phyloP scores from a whole-genome alignment of 2,888 invertebrate genomes.

The Aporophyla lueneburgensis region DNA sequence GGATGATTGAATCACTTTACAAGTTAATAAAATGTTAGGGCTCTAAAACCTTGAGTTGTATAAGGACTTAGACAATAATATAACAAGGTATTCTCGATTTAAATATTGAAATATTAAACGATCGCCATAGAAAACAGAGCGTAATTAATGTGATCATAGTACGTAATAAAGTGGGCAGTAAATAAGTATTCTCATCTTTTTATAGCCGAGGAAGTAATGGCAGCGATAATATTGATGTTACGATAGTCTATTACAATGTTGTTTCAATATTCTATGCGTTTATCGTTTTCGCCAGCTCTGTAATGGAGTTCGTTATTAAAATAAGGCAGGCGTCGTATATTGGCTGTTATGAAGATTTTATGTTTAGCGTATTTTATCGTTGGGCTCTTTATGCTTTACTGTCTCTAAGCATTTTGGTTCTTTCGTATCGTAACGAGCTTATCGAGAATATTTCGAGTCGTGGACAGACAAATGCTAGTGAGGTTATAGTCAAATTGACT shows the following conservation, averaged over 20 bases:
- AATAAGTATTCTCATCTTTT: constrained; percentile 81
- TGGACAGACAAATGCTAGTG: not conserved
- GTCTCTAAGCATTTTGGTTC: not conserved
- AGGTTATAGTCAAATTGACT: not conserved
- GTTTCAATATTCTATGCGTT: constrained; percentile 75
- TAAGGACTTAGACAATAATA: constrained; percentile 44
- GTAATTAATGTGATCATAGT: constrained; percentile 80
- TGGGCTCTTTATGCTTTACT: constrained; percentile 1
- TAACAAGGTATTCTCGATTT: constrained; percentile 66
- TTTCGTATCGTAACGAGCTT: not conserved
- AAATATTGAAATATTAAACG: constrained; percentile 76
- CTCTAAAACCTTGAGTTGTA: constrained; percentile 32
- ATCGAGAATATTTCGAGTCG: not conserved
- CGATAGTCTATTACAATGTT: constrained; percentile 74
- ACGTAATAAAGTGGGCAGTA: constrained; percentile 79
- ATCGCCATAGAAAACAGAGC: constrained; percentile 72
- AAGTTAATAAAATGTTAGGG: constrained; percentile 51
- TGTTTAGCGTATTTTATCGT: constrained; percentile 31
- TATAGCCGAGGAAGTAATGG: constrained; percentile 75
- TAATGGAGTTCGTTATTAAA: constrained; percentile 58
- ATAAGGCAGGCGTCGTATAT: constrained; percentile 51
- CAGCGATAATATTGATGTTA: constrained; percentile 75
- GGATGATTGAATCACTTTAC: constrained; percentile 49
- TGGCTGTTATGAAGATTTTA: constrained; percentile 41
- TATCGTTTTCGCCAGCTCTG: constrained; percentile 71